Conservation (phyloP, 2,888 invertebrate species). For the Scaeva pyrastri region DNA sequence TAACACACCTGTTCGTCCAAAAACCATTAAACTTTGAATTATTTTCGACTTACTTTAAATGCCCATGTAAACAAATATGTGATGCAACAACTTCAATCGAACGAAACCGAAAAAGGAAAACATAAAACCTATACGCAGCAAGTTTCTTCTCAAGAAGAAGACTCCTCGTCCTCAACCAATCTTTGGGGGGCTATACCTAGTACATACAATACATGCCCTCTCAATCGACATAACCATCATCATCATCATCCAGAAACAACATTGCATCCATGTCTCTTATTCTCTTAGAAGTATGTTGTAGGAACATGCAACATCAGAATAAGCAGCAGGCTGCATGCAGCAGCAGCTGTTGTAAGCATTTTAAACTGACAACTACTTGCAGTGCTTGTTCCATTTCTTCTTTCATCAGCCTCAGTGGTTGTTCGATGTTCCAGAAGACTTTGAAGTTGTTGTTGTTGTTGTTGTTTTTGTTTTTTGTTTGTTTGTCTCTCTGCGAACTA, state of each 20-base stretch:
- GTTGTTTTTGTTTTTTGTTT: background rate
- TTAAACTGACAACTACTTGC: slow-evolving; percentile 54
- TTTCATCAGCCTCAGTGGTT: slow-evolving; percentile 33
- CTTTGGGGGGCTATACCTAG: slow-evolving; percentile 27
- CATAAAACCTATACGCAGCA: slow-evolving; percentile 53
- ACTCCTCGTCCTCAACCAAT: slow-evolving; percentile 37
- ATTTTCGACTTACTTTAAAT: slow-evolving; percentile 49
- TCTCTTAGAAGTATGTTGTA: slow-evolving; percentile 11
- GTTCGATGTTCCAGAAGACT: slow-evolving; percentile 3
- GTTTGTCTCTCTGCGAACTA: slow-evolving; percentile 45
- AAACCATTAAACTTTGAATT: background rate
- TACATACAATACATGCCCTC: slow-evolving; percentile 38
- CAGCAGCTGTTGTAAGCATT: slow-evolving; percentile 60
- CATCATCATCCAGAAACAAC: slow-evolving; percentile 30
- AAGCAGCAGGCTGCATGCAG: slow-evolving; percentile 19
- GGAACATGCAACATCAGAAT: slow-evolving; percentile 16
- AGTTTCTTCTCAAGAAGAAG: slow-evolving; percentile 39
- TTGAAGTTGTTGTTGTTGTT: background rate
- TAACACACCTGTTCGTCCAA: slow-evolving; percentile 53
- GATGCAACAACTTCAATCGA: slow-evolving; percentile 1
- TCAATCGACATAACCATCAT: slow-evolving; percentile 43
- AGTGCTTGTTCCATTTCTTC: slow-evolving; percentile 59
- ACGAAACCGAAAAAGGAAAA: background rate
- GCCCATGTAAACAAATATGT: slow-evolving; percentile 58
- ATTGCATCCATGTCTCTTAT: slow-evolving; percentile 44